phyloP scores from a whole-genome alignment of 2,888 invertebrate genomes.

The Parochlus steinenii region DNA sequence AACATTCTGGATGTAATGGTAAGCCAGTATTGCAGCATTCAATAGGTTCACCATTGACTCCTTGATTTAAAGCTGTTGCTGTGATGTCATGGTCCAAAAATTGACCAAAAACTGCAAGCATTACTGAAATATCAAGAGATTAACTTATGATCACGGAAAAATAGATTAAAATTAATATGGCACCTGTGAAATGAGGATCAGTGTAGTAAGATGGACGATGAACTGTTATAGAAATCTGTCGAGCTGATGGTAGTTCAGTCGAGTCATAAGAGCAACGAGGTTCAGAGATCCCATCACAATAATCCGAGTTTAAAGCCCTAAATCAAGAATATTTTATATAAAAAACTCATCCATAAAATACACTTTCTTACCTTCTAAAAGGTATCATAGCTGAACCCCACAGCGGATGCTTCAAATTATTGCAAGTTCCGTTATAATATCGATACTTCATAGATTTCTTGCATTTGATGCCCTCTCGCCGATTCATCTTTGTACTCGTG shows the following conservation, averaged over 20 bases:
- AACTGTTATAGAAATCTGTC: slow-evolving; percentile 54
- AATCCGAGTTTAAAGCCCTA: slow-evolving; percentile 48
- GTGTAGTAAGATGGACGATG: slow-evolving; percentile 56
- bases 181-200: slow-evolving; percentile 61
- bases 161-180: too few relatives aligned
- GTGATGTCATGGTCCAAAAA: slow-evolving; percentile 80
- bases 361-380: slow-evolving; percentile 37
- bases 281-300: slow-evolving; percentile 53
- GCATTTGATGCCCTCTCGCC: slow-evolving; percentile 26
- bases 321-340: not conserved
- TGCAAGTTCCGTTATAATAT: slow-evolving; percentile 57
- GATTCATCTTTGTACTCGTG: slow-evolving; percentile 22
- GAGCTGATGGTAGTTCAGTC: slow-evolving; percentile 47
- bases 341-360: not conserved
- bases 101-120: slow-evolving; percentile 79
- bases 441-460: slow-evolving; percentile 39
- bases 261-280: slow-evolving; percentile 42
- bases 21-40: slow-evolving; percentile 42
- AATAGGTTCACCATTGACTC: slow-evolving; percentile 48
- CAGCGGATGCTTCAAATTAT: slow-evolving; percentile 48
- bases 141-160: too few relatives aligned
- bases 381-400: slow-evolving; percentile 55
- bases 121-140: too few relatives aligned
- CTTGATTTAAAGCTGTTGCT: slow-evolving; percentile 20
- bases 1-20: slow-evolving; percentile 56